Evolutionary conservation across 2,113 vertebrate species (phyloP).

Genomic region (Recurvirostra avosetta): DNA sequence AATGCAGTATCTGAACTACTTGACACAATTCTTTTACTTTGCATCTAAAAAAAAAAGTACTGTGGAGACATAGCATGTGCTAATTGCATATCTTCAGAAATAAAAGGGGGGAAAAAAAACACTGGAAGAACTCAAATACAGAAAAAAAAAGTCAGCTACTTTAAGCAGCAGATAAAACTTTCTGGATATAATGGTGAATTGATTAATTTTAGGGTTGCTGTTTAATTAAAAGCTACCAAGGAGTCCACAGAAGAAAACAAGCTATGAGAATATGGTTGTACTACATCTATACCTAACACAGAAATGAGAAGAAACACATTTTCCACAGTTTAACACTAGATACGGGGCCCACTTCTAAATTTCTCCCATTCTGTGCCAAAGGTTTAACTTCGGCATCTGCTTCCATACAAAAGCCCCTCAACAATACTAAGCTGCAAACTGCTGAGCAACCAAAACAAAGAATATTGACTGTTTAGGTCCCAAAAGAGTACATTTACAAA

Average conservation of each 20-base stretch:
- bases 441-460: constrained; percentile 47
- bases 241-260: background rate
- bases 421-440: constrained; percentile 32
- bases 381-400: background rate
- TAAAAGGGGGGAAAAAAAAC: background rate
- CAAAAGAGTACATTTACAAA: constrained; percentile 44
- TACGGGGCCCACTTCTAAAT: background rate
- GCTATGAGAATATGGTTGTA: background rate
- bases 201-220: background rate
- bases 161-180: background rate
- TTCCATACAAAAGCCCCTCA: background rate
- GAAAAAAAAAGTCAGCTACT: background rate
- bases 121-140: background rate
- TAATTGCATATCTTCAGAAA: background rate
- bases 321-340: background rate
- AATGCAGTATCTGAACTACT: background rate
- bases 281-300: background rate
- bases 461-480: constrained; percentile 41
- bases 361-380: background rate
- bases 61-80: background rate
- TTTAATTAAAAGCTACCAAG: background rate
- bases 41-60: background rate
- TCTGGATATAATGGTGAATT: background rate
- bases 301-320: background rate
- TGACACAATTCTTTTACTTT: background rate